Evolutionary conservation across 2,888 invertebrate genomes (phyloP).

Genomic region (Megalurothrips usitatus): DNA sequence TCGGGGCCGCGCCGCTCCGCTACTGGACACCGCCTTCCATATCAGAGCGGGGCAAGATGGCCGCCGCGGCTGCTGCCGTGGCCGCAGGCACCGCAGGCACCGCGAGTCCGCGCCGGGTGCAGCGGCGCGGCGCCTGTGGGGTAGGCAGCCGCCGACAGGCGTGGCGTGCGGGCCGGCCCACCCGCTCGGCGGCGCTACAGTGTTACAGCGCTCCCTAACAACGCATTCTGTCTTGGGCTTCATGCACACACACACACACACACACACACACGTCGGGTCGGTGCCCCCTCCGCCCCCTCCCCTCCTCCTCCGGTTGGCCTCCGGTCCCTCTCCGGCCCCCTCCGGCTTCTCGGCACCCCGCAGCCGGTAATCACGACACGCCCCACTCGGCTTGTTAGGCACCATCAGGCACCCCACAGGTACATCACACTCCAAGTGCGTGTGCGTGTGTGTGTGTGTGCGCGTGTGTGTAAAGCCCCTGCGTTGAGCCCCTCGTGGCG

Average conservation of each 20-base stretch:
- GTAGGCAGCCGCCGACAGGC: no score
- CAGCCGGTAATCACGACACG: neutral
- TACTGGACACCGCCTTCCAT: neutral
- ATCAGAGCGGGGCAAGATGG: neutral
- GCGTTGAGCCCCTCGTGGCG: no score
- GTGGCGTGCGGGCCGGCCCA: no score
- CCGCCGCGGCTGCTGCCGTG: neutral
- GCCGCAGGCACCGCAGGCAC: neutral
- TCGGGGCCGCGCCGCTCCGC: neutral
- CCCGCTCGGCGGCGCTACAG: no score
- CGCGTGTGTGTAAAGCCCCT: neutral
- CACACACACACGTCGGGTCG: no score
- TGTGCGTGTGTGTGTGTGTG: neutral
- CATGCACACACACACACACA: no score
- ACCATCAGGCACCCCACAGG: conserved; percentile 17
- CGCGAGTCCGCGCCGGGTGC: no score
- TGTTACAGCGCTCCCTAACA: no score
- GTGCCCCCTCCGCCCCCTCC: no score
- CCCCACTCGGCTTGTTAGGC: conserved; percentile 4
- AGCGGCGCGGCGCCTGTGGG: no score
- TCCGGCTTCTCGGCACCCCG: neutral
- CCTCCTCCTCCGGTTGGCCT: neutral
- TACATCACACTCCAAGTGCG: neutral
- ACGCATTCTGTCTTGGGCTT: no score
- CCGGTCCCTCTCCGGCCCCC: neutral